phyloP scores from a whole-genome alignment of 1,140 invertebrate species.

The Monochamus saltuarius region DNA sequence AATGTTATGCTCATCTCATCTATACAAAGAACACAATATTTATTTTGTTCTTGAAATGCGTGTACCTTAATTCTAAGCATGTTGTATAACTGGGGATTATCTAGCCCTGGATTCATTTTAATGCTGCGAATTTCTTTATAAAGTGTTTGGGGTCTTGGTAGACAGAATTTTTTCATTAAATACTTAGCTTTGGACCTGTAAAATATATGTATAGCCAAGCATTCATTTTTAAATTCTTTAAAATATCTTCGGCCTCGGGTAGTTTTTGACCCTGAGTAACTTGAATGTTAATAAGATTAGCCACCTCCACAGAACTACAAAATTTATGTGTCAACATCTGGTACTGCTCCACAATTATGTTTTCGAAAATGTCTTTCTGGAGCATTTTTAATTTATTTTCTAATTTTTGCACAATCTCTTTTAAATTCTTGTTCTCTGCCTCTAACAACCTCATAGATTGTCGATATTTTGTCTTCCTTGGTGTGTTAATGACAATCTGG shows the following conservation, averaged over 20 bases:
- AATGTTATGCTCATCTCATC: neutral
- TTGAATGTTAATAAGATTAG: neutral
- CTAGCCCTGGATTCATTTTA: neutral
- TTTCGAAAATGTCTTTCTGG: too few species aligned
- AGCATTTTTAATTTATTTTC: too few species aligned
- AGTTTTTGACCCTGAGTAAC: neutral
- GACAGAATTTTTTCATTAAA: neutral
- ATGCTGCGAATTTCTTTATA: neutral
- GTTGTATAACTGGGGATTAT: neutral
- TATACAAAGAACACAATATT: neutral
- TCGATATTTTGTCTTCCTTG: too few species aligned
- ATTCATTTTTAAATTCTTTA: neutral
- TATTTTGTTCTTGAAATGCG: neutral
- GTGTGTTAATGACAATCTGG: too few species aligned
- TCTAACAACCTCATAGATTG: too few species aligned
- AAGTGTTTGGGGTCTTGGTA: neutral
- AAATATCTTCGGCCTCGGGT: neutral
- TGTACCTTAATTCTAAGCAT: neutral
- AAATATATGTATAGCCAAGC: neutral
- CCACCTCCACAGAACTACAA: too few species aligned
- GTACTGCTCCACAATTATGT: too few species aligned
- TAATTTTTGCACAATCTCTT: too few species aligned
- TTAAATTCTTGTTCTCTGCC: too few species aligned
- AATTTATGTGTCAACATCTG: too few species aligned
- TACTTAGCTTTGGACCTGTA: neutral